phyloP scores from a whole-genome alignment of 2,113 vertebrate genomes.

The Pseudopodoces humilis region DNA sequence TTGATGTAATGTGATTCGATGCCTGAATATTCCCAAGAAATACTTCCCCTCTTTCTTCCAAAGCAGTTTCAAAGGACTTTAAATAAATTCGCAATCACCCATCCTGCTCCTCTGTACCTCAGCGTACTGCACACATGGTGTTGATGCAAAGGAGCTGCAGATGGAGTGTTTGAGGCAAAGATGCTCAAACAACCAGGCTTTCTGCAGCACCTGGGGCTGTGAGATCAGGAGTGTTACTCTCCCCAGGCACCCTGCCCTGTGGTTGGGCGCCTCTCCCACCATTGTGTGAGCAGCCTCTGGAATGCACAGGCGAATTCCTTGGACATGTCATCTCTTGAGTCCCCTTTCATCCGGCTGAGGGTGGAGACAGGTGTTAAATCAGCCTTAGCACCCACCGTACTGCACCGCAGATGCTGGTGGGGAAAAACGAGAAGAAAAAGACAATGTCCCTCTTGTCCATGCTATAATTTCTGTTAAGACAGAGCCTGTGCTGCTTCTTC shows the following conservation, averaged over 20 bases:
- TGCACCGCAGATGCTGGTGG: accelerated
- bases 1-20: neutral
- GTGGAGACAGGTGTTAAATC: conserved; percentile 22
- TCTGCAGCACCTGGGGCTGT: neutral
- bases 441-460: neutral
- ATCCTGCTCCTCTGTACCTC: neutral
- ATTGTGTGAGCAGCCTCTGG: neutral
- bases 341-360: neutral
- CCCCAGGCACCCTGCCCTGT: neutral
- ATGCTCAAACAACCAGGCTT: neutral
- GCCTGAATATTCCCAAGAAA: neutral
- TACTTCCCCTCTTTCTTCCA: neutral
- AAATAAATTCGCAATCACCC: neutral
- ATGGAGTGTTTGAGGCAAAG: neutral
- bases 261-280: neutral
- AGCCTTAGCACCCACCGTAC: neutral
- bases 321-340: conserved; percentile 43
- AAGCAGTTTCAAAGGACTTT: neutral
- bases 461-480: neutral
- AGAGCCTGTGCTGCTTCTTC: neutral
- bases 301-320: neutral
- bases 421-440: neutral
- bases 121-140: accelerated
- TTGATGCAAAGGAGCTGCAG: neutral
- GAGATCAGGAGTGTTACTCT: neutral